Conservation (phyloP, 2,888 invertebrate genomes). For the Drosophila yooni region DNA sequence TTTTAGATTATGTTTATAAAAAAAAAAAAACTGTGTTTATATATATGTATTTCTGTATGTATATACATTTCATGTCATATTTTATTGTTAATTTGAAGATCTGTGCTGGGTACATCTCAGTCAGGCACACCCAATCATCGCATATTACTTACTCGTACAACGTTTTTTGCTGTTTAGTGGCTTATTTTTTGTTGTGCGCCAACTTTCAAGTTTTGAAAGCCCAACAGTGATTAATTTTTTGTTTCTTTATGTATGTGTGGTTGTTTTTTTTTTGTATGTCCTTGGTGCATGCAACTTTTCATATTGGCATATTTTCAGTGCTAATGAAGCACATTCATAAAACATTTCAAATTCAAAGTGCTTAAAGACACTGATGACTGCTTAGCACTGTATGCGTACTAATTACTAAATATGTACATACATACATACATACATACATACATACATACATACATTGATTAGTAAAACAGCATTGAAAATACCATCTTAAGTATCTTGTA, state of each 20-base stretch:
- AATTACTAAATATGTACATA: not conserved
- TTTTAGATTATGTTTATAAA: too few species aligned
- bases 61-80: not conserved
- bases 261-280: slow-evolving; percentile 2
- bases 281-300: slow-evolving; percentile 29
- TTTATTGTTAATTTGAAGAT: not conserved
- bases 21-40: too few species aligned
- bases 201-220: slow-evolving; percentile 37
- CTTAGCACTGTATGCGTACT: not conserved
- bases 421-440: not conserved
- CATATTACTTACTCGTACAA: slow-evolving; percentile 1
- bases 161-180: not conserved
- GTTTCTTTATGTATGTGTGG: not conserved
- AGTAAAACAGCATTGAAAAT: slow-evolving; percentile 2
- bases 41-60: not conserved
- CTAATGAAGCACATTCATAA: slow-evolving; percentile 15
- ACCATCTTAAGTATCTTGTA: slow-evolving; percentile 9
- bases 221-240: slow-evolving; percentile 28
- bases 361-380: not conserved
- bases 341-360: slow-evolving; percentile 1
- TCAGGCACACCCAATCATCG: not conserved
- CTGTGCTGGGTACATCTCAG: slow-evolving; percentile 9
- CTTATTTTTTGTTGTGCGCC: slow-evolving; percentile 11
- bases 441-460: not conserved
- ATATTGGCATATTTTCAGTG: slow-evolving; percentile 9